Evolutionary conservation across 2,888 invertebrate genomes (phyloP).

Genomic region (Anticlea derivata): DNA sequence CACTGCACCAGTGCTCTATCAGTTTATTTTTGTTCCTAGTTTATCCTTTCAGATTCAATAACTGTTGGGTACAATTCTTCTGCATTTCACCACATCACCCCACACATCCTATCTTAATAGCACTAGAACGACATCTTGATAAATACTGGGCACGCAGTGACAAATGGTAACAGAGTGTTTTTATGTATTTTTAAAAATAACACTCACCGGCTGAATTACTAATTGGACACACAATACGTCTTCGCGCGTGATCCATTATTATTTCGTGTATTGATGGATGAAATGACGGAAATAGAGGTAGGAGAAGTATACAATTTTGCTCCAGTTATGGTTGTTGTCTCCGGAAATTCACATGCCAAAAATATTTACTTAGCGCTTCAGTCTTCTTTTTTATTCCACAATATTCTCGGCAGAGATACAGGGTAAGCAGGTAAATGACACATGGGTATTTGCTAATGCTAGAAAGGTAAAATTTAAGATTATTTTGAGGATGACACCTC

Average conservation of each 20-base stretch:
- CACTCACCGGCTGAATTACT: conserved; percentile 58
- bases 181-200: conserved; percentile 79
- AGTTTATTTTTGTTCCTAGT: background rate
- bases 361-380: no score
- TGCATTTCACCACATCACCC: conserved; percentile 13
- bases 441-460: no score
- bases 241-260: conserved; percentile 50
- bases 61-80: background rate
- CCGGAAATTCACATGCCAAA: no score
- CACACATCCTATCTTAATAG: conserved; percentile 55
- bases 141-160: conserved; percentile 79
- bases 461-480: no score
- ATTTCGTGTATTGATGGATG: conserved; percentile 44
- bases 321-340: no score
- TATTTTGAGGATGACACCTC: no score
- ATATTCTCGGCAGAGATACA: no score
- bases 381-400: no score
- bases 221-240: conserved; percentile 79
- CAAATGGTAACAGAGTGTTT: conserved; percentile 82
- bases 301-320: no score
- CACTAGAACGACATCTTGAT: conserved; percentile 73
- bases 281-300: conserved; percentile 32
- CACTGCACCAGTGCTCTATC: no score
- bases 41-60: background rate
- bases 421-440: no score